Evolutionary conservation across 2,113 vertebrate species (phyloP).

Genomic region (Arvicanthis niloticus): DNA sequence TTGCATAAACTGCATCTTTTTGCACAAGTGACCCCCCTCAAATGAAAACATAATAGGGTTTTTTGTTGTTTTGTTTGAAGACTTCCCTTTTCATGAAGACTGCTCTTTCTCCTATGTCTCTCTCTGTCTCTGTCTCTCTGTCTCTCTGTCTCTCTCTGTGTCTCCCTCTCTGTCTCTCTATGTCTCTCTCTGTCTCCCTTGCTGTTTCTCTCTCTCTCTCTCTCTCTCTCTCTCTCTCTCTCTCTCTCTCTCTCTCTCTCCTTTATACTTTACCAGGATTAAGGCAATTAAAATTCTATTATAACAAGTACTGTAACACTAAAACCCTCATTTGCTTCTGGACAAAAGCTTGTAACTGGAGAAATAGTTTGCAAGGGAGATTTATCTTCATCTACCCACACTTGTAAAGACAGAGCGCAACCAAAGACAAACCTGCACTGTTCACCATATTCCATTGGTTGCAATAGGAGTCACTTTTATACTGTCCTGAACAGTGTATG

Average conservation of each 20-base stretch:
- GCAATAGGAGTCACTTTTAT: conserved; percentile 85
- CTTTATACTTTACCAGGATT: conserved; percentile 80
- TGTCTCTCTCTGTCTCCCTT: neutral
- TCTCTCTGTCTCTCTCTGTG: neutral
- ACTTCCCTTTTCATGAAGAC: conserved; percentile 25
- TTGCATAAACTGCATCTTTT: conserved; percentile 58
- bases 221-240: neutral
- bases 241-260: conserved; percentile 15
- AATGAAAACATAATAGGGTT: conserved; percentile 10
- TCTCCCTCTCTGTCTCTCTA: neutral
- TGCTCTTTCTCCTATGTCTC: neutral
- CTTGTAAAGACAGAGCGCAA: conserved; percentile 83
- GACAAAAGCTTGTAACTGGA: conserved; percentile 89
- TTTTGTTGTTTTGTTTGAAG: neutral
- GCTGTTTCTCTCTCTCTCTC: neutral
- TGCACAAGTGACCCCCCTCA: neutral
- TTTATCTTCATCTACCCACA: conserved; percentile 88
- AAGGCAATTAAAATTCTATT: conserved; percentile 87
- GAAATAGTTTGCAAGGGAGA: conserved; percentile 84
- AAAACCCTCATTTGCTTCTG: conserved; percentile 85
- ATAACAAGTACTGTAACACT: conserved; percentile 82
- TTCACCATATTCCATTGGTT: conserved; percentile 84
- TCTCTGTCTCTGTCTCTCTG: neutral
- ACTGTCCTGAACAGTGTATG: conserved; percentile 76
- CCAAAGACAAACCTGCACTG: conserved; percentile 87